Evolutionary conservation across 2,888 invertebrate species (phyloP).

Genomic region (Osedax frankpressi): DNA sequence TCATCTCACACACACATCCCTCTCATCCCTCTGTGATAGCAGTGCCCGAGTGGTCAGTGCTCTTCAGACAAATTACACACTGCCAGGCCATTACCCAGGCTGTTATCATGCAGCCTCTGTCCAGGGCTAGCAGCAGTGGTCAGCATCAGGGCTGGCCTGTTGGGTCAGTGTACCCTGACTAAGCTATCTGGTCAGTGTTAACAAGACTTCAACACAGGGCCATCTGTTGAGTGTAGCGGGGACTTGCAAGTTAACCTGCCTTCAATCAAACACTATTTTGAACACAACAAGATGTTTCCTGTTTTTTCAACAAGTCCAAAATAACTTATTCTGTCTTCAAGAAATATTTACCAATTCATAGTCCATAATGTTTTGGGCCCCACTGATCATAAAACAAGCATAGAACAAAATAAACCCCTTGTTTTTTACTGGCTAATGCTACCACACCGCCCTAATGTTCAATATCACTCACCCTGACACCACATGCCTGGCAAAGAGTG

Average conservation of each 20-base stretch:
- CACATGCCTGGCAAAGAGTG: neutral
- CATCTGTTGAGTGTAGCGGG: neutral
- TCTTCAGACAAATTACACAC: neutral
- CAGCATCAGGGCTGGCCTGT: neutral
- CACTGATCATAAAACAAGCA: neutral
- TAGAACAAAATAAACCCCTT: neutral
- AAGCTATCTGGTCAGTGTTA: conserved; percentile 2
- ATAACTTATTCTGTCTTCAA: neutral
- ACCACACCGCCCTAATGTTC: neutral
- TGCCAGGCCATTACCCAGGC: no score
- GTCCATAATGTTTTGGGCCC: neutral
- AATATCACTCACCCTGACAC: conserved; percentile 7
- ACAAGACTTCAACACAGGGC: conserved; percentile 7
- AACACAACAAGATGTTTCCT: neutral
- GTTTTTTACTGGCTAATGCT: neutral
- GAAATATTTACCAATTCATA: neutral
- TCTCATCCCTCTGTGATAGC: neutral
- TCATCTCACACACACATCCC: conserved; percentile 3
- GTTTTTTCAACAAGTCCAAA: neutral
- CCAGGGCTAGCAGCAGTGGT: neutral
- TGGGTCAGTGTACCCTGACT: conserved; percentile 11
- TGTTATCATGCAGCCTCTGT: neutral
- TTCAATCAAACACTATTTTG: neutral
- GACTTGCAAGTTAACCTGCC: neutral
- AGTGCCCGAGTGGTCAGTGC: conserved; percentile 2